Base-by-base conservation (phyloP, 2,113 vertebrate genomes). In the Verasper variegatus region DNA sequence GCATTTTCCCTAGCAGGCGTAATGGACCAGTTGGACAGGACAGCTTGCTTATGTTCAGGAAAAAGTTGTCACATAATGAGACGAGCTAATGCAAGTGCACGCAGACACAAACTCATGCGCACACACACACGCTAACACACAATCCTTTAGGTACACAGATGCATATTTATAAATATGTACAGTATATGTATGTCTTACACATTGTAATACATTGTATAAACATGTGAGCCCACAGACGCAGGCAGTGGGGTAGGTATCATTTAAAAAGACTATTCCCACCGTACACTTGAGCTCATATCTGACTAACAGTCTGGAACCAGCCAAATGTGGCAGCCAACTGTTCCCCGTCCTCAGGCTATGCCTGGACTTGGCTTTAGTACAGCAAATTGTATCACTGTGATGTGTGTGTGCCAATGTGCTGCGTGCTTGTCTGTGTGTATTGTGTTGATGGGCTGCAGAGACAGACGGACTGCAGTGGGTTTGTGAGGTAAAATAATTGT, bases 321-420 rank as follows among this genome's bases (percentile, higher is more conserved):
- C 92, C 92, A 93, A 93, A 94, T 92, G 93, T 81, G 90, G 83
- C 82, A 89, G 92, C 93, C 93, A 94, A 94, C 92, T 95, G 94
- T 92, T 93, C 82, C 71, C 82, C 83, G 77, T 92, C 93, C 89
- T 91, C 85, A 66, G 94, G 94, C 89, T 75, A 86, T 90, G 80
- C 81, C 71, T 82, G 80, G 70, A 82, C 89, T 92, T 94, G 92
- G 93, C 90, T 45, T 23, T 45, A 20, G 64, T 87, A 86, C 91
- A 91, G 80, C 71, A 88, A 81, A 88, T 81, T 85, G 80, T 86
- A 75, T 86, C 67, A 80, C 42, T 81, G 75, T 62, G 45, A 40
- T 65, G 64, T 72, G 65, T 31, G 78, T 71, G 20, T 76, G 58
- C 6, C 59, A 71, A 63, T 51, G 21, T 68, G 67, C n/a, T 68